phyloP scores from a whole-genome alignment of 2,888 invertebrate genomes.

The Ophioninae sp. region DNA sequence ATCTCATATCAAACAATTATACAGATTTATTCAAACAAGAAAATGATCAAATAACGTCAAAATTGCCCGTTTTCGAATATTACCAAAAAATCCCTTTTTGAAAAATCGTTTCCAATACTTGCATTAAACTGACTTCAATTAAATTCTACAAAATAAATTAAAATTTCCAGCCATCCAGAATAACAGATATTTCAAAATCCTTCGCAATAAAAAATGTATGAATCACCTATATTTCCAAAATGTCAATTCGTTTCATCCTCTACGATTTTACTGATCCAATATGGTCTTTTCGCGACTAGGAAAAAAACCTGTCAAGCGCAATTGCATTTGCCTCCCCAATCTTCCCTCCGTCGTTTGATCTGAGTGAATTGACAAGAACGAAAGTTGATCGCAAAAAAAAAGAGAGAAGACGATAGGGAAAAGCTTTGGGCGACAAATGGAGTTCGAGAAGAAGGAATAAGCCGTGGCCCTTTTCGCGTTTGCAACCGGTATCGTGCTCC shows the following conservation, averaged over 20 bases:
- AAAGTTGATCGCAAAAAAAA: neutral
- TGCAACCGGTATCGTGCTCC: constrained; percentile 42
- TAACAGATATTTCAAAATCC: neutral
- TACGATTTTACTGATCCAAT: neutral
- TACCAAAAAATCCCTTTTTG: neutral
- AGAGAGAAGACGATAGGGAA: neutral
- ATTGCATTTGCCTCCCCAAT: constrained; percentile 4
- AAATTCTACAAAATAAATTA: neutral
- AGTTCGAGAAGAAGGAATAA: constrained; percentile 23
- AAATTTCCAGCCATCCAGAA: neutral
- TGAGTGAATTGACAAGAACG: neutral
- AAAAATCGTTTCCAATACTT: neutral
- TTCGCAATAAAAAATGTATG: neutral
- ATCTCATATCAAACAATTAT: neutral
- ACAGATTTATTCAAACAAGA: neutral
- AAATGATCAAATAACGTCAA: neutral
- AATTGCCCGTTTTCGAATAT: neutral
- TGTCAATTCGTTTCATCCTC: neutral
- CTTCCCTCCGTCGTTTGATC: constrained; percentile 21
- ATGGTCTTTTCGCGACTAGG: neutral
- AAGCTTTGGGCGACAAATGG: constrained; percentile 41
- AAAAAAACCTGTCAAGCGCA: neutral
- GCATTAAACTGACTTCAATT: neutral
- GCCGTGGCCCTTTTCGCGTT: neutral
- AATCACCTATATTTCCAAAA: neutral